A percentile compares a stretch with the other conserved stretches of the same genome.
Conservation (phyloP, 1,140 invertebrate species). For the Phocides pigmalion region DNA sequence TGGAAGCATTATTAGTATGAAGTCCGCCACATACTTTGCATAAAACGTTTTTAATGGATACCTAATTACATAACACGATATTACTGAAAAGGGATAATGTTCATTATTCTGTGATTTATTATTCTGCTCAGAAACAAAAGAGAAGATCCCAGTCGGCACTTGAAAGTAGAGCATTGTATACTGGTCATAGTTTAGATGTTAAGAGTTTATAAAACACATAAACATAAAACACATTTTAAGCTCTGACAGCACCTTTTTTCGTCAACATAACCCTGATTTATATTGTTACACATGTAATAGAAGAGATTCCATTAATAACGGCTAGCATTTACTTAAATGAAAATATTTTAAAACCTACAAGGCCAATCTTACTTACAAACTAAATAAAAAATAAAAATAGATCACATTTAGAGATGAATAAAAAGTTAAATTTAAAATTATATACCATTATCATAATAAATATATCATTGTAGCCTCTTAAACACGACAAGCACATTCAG, state of each 20-base stretch:
- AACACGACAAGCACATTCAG: slow-evolving; percentile 78
- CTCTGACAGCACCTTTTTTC: neutral
- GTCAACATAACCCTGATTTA: slow-evolving; percentile 11
- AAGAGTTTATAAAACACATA: too few species aligned
- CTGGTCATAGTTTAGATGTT: too few species aligned
- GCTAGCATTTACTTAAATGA: neutral
- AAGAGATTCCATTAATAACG: slow-evolving; percentile 19
- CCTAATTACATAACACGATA: too few species aligned
- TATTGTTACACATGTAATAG: neutral
- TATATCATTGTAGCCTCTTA: slow-evolving; percentile 46
- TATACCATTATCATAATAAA: slow-evolving; percentile 6
- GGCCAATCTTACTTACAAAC: slow-evolving; percentile 12
- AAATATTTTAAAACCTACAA: slow-evolving; percentile 18
- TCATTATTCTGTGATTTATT: too few species aligned
- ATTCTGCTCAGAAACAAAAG: too few species aligned
- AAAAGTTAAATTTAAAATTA: slow-evolving; percentile 8
- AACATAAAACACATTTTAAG: neutral
- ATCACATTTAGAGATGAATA: slow-evolving; percentile 21
- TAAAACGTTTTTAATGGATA: too few species aligned
- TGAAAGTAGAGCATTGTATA: too few species aligned
- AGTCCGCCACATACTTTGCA: too few species aligned
- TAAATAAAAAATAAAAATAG: slow-evolving; percentile 28
- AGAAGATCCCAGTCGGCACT: too few species aligned
- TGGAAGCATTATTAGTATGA: too few species aligned
- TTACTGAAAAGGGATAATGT: too few species aligned